Base-by-base conservation (phyloP, 1,140 invertebrate species). In the Lycorma delicatula region DNA sequence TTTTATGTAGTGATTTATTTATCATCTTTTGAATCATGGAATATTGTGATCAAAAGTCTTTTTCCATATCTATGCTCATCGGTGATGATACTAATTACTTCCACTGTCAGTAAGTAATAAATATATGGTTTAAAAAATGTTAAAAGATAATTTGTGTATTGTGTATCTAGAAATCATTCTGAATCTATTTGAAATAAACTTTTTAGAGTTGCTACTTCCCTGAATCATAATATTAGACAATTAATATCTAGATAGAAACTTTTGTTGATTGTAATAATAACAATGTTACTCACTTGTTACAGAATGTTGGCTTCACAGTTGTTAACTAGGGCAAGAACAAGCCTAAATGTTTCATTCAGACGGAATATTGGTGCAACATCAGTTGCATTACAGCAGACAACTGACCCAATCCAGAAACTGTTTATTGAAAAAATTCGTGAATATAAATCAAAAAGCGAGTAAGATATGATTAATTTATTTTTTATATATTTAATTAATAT, bases 391-490 rank as follows among this genome's bases (percentile, higher is more conserved):
- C 81, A 86, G 67, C 86, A 87, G 69, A 84, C 82, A 3, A 75
- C 77, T 3, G 93, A 97, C 72, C 92, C 93, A 5, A 93, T 97
- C 68, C 93, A 97, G 70, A 86, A 96, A 73, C 71, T 97, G 23
- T 97, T 97, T 71, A 65, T 96, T 36, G 89, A 96, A 52, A 96
- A 96, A 82, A 82, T 97, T 60, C 81, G 82, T 50, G 93, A 95
- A 75, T 97, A 93, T 74, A 89, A 83, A 65, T 74, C 83, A 16
- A 87, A 87, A 66, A 82, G 76, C 67, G 73, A 74, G 85, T 87
- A 79, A 77, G 78, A 75, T n/a, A n/a, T n/a, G n/a, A n/a, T n/a
- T n/a, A n/a, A n/a, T n/a, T n/a, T 36, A 22, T 46, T 27, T 52
- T 38, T 60, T 36, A 11, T 9, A 18, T 54, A 55, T 41, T 7